phyloP scores from a whole-genome alignment of 2,888 invertebrate species.

The Glaucopsyche alexis region DNA sequence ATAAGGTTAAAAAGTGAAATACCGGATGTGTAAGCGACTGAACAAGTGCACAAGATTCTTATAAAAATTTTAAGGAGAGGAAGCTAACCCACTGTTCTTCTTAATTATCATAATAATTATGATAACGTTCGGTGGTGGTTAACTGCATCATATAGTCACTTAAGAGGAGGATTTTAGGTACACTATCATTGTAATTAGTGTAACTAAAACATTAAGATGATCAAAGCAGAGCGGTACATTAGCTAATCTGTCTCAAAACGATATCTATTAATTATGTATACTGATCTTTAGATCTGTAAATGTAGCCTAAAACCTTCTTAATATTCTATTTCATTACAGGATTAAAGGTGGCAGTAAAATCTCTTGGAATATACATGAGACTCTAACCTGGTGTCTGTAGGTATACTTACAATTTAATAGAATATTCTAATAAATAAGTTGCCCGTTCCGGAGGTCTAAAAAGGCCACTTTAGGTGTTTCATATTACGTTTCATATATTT shows the following conservation, averaged over 20 bases:
- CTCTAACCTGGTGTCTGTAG: background rate
- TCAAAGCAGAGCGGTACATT: conserved; percentile 14
- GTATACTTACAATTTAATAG: background rate
- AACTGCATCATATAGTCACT: background rate
- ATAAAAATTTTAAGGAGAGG: no score
- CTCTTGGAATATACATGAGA: conserved; percentile 8
- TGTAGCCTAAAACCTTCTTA: conserved; percentile 19
- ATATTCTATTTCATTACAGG: conserved; percentile 26
- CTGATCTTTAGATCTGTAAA: conserved; percentile 18
- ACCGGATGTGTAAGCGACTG: no score
- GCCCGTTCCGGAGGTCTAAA: background rate
- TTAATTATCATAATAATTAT: no score
- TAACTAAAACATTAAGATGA: conserved; percentile 2
- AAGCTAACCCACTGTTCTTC: no score
- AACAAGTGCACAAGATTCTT: no score
- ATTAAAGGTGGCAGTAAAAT: conserved; percentile 3
- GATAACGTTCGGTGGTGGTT: no score
- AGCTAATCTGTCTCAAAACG: conserved; percentile 25
- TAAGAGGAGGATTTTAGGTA: background rate
- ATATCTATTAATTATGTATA: conserved; percentile 25
- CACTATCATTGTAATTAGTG: background rate
- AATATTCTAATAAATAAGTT: conserved; percentile 2
- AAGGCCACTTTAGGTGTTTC: no score
- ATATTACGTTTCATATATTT: no score
- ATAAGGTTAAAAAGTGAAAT: no score